Evolutionary conservation across 2,888 invertebrate species (phyloP), one percentile per base, ranked within the genome.

Genomic region (Drosophila trichaetosa): DNA sequence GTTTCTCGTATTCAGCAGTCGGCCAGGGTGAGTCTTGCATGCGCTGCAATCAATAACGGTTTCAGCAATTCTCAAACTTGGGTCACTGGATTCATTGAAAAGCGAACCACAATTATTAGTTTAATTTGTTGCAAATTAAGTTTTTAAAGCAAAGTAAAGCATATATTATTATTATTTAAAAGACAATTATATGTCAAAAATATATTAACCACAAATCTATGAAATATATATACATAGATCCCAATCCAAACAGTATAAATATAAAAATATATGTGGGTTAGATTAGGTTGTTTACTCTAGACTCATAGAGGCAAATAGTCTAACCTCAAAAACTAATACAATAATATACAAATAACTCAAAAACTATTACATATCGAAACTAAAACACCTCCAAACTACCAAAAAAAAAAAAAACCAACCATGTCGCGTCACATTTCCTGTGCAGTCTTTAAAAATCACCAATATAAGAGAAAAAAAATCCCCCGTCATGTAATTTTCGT

Each of bases 11-110:
- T 42, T 42, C 29, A 16, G 24, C 31, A 34, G 21, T 57, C 51
- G 57, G 71, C 8, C 57, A 62, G 21, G 7, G 18, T 38, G 72
- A 76, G 51, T 27, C 16, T 56, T 52, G 75, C 48, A 60, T 76
- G 59, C 73, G 51, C 75, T 76, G 33, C 48, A n/a, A 18, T 31
- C 24, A 18, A 8, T n/a, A 27, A 8, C 6, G 27, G 24, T 31
- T 29, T 16, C 27, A n/a, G 13, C 34, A n/a, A 13, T 34, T 10
- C 29, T n/a, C 7, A n/a, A 27, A 16, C 18, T n/a, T 40, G 13
- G 13, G 0, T 13, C 11, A 54, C 16, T 38, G 29, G 8, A 13
- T 18, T 27, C 11, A 18, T 24, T 24, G 8, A 16, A 46, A 46
- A 46, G 4, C 24, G 8, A 24, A 8, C 21, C 21, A 46, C 21